Base-by-base conservation (phyloP, 2,888 invertebrate species). In the Eretmocerus hayati region DNA sequence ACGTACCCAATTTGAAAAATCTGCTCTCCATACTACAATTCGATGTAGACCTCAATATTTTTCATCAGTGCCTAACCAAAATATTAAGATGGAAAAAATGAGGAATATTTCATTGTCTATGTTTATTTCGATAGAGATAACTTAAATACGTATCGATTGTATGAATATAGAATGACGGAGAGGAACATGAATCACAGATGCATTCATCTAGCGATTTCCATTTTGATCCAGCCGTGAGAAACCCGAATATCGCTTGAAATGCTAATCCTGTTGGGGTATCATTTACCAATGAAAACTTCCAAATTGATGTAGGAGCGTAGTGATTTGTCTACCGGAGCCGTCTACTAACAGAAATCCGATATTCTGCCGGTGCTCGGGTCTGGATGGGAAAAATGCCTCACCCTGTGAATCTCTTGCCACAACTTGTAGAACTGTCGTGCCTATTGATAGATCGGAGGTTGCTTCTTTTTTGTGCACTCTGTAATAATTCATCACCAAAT, bases 291-390 rank as follows among this genome's bases (percentile, higher is more conserved):
- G 36, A 51, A 48, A 51, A 39, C 31, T 42, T 20, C 58, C 56
- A 46, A 56, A 66, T 42, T 69, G 66, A 59, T 69, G 66, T 18
- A 64, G 47, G 11, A 71, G 50, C 11, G 63, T 64, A 37, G 64
- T 68, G 42, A 69, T 56, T 51, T 62, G 56, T 8, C 61, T 62
- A 47, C 51, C 46, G 47, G 52, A 40, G 9, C 58, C 54, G 42
- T 77, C 75, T 11, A 79, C 64, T 33, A 77, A 63, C 16, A 79
- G 56, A 58, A 77, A 79, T 5, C 74, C 69, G 50, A 71, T 60
- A 69, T 79, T 77, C 65, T 66, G 71, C n/a, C 47, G 55, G 18
- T 67, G 56, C 23, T 50, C 52, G 4, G 64, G 53, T 48, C 67
- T 50, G 26, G 16, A 38, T 6, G 72, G 72, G 51, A 65, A 71